Evolutionary conservation across 2,113 vertebrate genomes (phyloP).

Genomic region (Gracilinanus agilis): DNA sequence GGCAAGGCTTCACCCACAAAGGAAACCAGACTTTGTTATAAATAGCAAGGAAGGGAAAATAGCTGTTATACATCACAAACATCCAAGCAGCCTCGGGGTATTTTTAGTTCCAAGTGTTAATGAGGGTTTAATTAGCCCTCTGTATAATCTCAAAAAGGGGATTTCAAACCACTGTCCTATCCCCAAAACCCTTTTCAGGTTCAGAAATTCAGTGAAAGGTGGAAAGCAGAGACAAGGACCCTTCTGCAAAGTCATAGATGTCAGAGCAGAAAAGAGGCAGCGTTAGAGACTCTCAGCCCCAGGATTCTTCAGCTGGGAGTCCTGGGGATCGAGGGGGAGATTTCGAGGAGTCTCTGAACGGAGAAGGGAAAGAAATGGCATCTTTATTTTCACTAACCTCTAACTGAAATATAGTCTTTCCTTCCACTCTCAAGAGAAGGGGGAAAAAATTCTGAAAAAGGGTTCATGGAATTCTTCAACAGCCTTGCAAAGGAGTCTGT

Average conservation of each 20-base stretch:
- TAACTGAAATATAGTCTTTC: neutral
- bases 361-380: neutral
- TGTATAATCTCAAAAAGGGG: neutral
- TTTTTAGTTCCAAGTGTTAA: slow-evolving; percentile 58
- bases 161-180: neutral
- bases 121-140: slow-evolving; percentile 37
- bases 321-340: neutral
- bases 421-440: neutral
- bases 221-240: neutral
- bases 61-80: slow-evolving; percentile 38
- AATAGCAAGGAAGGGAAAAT: slow-evolving; percentile 67
- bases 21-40: slow-evolving; percentile 73
- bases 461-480: neutral
- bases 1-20: slow-evolving; percentile 47
- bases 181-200: neutral
- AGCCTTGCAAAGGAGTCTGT: neutral
- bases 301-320: neutral
- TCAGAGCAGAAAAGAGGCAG: neutral
- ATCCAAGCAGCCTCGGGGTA: slow-evolving; percentile 20
- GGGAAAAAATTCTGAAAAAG: neutral
- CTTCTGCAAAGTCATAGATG: neutral
- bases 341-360: neutral
- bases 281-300: neutral
- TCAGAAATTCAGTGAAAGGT: neutral
- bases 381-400: neutral